Evolutionary conservation across 2,797 vertebrate genomes (phyloP).

Genomic region (Thalassophryne amazonica): DNA sequence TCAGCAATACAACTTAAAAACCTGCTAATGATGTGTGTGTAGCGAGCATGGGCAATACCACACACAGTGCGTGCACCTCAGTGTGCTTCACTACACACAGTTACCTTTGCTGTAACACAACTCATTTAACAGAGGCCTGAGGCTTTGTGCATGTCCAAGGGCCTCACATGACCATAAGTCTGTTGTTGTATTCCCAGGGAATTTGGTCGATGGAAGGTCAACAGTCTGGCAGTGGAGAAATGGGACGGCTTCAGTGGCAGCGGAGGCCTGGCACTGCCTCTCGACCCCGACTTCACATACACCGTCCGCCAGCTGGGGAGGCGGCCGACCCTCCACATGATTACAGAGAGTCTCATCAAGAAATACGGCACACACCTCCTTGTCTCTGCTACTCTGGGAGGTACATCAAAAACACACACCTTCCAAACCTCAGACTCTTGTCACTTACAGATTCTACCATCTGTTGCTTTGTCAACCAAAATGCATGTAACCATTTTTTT

Average conservation of each 20-base stretch:
- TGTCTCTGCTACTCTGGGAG: constrained; percentile 93
- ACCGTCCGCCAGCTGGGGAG: constrained; percentile 91
- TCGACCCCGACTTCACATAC: constrained; percentile 94
- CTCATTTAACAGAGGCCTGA: constrained; percentile 30
- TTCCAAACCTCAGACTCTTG: too few relatives aligned
- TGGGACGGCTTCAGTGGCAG: constrained; percentile 78
- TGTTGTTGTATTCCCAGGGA: constrained; percentile 80
- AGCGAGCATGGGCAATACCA: neutral
- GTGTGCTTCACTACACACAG: neutral
- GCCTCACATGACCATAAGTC: neutral
- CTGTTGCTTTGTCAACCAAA: constrained; percentile 49
- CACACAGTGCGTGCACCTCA: neutral
- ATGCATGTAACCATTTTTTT: constrained; percentile 34
- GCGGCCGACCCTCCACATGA: constrained; percentile 88
- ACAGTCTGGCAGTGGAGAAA: constrained; percentile 92
- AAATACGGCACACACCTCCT: constrained; percentile 98
- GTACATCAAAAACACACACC: constrained; percentile 73
- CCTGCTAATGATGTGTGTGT: neutral
- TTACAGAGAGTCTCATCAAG: constrained; percentile 95
- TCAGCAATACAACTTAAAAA: too few relatives aligned
- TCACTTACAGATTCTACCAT: constrained; percentile 39
- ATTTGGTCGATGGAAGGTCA: constrained; percentile 99
- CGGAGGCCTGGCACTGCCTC: constrained; percentile 82
- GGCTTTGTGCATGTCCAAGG: neutral
- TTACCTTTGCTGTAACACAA: constrained; percentile 1